Evolutionary conservation across 2,113 vertebrate species (phyloP), one percentile per base, ranked within the genome.

Genomic region (Ammodytes marinus): DNA sequence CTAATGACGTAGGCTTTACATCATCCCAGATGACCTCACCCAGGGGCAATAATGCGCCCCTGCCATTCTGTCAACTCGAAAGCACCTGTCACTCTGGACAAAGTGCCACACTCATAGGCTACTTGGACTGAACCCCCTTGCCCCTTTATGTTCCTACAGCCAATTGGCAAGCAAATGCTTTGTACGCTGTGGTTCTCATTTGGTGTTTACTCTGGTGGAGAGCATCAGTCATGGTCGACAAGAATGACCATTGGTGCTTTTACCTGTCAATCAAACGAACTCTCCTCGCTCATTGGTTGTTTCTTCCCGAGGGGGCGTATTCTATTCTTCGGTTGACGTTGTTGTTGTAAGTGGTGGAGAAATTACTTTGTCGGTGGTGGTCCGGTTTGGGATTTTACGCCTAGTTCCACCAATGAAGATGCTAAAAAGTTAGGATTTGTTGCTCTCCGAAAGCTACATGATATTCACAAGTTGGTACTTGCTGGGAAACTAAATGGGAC

Each of bases 321-420:
- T 46, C 39, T 40, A 77, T 4, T 10, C 67, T 52, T 89, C 39
- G 86, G 74, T 95, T 94, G 95, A 95, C 94, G 94, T 95, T 96
- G 94, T 96, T 95, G 94, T 95, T 95, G 91, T 93, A 93, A 95
- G 93, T 94, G 94, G 91, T 91, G 76, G 82, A 93, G 95, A 94
- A 94, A 91, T 93, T 94, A 95, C 92, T 95, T 95, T 95, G 90
- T 92, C 90, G 93, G 67, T 77, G 85, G 64, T 86, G 88, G 89
- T 91, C 86, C 86, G 71, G 80, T 81, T 86, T 73, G 85, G 82
- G 79, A 71, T 90, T 86, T 77, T 61, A 82, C 70, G 54, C 53
- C 15, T 15, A 64, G 40, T 78, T 73, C 27, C 52, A 49, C 61
- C 70, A 59, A 42, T 66, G 75, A 74, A 77, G 76, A 86, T 82